phyloP scores from a whole-genome alignment of 2,113 vertebrate genomes.

The Panthera uncia region DNA sequence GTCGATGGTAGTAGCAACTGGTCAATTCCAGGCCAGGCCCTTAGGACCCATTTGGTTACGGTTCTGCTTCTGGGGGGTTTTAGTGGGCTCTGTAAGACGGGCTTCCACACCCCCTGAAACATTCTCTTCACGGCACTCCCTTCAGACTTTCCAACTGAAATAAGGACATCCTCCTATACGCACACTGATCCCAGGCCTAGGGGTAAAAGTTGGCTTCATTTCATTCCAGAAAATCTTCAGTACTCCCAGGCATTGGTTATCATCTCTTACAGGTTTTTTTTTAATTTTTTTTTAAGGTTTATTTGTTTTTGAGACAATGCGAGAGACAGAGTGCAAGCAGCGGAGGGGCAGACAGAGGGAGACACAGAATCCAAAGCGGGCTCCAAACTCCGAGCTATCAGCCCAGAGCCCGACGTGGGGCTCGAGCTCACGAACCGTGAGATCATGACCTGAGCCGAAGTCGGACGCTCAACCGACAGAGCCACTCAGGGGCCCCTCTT shows the following conservation, averaged over 20 bases:
- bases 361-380: no score
- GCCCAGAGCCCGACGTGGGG: no score
- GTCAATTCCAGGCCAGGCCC: neutral
- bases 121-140: neutral
- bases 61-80: neutral
- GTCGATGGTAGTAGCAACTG: neutral
- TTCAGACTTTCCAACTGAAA: neutral
- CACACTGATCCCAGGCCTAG: neutral
- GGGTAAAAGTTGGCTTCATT: neutral
- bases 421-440: no score
- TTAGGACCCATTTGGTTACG: neutral
- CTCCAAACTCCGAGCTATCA: no score
- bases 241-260: neutral
- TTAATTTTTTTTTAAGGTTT: no score
- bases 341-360: no score
- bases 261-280: constrained; percentile 51
- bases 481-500: neutral
- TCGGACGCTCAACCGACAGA: no score
- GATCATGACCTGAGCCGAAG: no score
- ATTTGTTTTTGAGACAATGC: no score
- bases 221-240: constrained; percentile 17
- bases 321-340: no score
- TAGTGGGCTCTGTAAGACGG: neutral
- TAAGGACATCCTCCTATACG: neutral
- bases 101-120: neutral